Conservation (phyloP, 2,797 vertebrate species). For the Pangasius sanitwongsei region DNA sequence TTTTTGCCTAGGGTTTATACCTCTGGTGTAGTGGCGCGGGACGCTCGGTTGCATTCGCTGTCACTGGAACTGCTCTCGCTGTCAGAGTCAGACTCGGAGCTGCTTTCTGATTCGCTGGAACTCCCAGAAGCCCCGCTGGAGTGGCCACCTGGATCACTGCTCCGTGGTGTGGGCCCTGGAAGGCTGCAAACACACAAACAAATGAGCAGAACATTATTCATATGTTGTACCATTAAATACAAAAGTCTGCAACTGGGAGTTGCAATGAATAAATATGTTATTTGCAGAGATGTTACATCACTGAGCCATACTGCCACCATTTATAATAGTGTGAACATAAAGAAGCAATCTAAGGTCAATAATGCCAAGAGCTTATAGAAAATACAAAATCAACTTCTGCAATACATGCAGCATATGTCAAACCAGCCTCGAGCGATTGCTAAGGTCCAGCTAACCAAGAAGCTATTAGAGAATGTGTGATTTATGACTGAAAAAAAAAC, state of each 20-base stretch:
- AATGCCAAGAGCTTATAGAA: neutral
- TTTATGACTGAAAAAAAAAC: slow-evolving; percentile 35
- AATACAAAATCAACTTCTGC: slow-evolving; percentile 11
- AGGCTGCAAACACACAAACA: slow-evolving; percentile 50
- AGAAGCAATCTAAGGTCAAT: neutral
- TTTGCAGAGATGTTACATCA: neutral
- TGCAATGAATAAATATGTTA: neutral
- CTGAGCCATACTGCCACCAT: neutral
- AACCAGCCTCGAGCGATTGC: slow-evolving; percentile 31
- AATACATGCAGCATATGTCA: slow-evolving; percentile 28
- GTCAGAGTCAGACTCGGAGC: slow-evolving; percentile 83
- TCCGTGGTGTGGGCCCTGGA: slow-evolving; percentile 70
- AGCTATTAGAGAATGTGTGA: slow-evolving; percentile 37
- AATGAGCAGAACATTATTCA: slow-evolving; percentile 17
- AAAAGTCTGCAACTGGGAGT: neutral
- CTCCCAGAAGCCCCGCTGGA: slow-evolving; percentile 82
- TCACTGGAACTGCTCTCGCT: slow-evolving; percentile 82
- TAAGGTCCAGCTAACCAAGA: slow-evolving; percentile 29
- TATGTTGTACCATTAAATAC: neutral
- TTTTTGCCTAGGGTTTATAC: slow-evolving; percentile 61
- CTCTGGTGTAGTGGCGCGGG: slow-evolving; percentile 80
- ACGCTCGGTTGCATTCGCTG: slow-evolving; percentile 80
- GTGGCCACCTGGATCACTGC: slow-evolving; percentile 79
- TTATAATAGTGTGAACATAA: neutral
- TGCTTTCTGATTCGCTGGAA: slow-evolving; percentile 89